Percentiles rank a stretch among this genome's conserved stretches.
These are phyloP conservation scores for Paedocypris sp. DNA, from an alignment of 2,113 vertebrate genomes.

Conservation along the genomic window DNA sequence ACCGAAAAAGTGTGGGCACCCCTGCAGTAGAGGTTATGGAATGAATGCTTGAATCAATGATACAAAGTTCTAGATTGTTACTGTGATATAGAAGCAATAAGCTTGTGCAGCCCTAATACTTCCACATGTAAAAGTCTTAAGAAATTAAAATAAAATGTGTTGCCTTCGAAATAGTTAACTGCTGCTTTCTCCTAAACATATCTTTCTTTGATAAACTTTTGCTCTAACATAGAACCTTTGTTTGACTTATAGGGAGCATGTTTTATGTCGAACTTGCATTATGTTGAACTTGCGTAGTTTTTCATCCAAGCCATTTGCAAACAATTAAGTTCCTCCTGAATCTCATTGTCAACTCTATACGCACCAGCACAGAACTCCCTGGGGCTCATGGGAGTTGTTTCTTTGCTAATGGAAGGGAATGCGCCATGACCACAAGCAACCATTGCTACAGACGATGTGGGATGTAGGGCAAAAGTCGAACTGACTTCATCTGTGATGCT, in stretches of 20 bases:
- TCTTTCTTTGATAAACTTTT: too few relatives aligned
- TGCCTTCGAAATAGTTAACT: too few relatives aligned
- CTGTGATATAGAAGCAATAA: too few relatives aligned
- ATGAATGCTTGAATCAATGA: too few relatives aligned
- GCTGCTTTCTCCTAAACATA: too few relatives aligned
- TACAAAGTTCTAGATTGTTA: too few relatives aligned
- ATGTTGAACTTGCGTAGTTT: constrained; percentile 1
- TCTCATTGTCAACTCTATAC: constrained; percentile 3
- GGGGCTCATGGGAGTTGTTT: constrained; percentile 22
- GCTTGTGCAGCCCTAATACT: too few relatives aligned
- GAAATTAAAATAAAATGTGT: too few relatives aligned
- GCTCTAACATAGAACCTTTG: background rate
- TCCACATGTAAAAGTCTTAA: too few relatives aligned
- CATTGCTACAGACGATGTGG: background rate
- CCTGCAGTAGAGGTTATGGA: too few relatives aligned
- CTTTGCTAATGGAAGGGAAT: constrained; percentile 35
- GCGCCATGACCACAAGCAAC: constrained; percentile 27
- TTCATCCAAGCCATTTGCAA: constrained; percentile 38
- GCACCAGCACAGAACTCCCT: background rate
- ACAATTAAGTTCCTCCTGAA: constrained; percentile 30
- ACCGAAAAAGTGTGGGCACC: too few relatives aligned
- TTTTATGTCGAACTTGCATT: background rate
- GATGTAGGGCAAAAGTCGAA: background rate
- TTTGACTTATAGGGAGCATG: background rate
- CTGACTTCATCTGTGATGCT: background rate